phyloP scores from a whole-genome alignment of 2,113 vertebrate genomes.

The Arizona elegans region DNA sequence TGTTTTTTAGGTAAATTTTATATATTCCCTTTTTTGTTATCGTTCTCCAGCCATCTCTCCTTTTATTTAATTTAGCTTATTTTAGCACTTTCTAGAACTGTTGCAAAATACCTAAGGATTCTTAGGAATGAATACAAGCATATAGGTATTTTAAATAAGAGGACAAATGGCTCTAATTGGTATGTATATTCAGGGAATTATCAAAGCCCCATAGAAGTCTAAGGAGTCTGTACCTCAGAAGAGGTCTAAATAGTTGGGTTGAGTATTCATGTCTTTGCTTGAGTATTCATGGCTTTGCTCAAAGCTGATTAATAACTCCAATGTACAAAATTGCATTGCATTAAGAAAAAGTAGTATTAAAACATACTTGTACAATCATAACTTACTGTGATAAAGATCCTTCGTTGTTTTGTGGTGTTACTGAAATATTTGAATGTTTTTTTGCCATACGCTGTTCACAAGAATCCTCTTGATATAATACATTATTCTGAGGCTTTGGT shows the following conservation, averaged over 20 bases:
- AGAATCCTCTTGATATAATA: not conserved
- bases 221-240: too few relatives aligned
- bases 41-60: not conserved
- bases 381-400: constrained; percentile 14
- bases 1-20: not conserved
- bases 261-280: not conserved
- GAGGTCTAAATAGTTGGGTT: not conserved
- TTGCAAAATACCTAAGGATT: not conserved
- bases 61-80: not conserved
- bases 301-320: not conserved
- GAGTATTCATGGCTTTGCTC: not conserved
- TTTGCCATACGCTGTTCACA: accelerated
- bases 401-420: not conserved
- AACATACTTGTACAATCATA: not conserved
- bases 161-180: not conserved
- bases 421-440: not conserved
- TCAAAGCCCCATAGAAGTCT: not conserved
- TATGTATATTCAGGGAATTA: not conserved
- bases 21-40: not conserved
- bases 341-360: not conserved
- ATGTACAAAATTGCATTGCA: not conserved
- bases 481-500: accelerated
- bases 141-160: not conserved
- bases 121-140: not conserved
- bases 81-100: not conserved